Base-by-base conservation (phyloP, 2,113 vertebrate genomes). In the Prietella phreatophila region DNA sequence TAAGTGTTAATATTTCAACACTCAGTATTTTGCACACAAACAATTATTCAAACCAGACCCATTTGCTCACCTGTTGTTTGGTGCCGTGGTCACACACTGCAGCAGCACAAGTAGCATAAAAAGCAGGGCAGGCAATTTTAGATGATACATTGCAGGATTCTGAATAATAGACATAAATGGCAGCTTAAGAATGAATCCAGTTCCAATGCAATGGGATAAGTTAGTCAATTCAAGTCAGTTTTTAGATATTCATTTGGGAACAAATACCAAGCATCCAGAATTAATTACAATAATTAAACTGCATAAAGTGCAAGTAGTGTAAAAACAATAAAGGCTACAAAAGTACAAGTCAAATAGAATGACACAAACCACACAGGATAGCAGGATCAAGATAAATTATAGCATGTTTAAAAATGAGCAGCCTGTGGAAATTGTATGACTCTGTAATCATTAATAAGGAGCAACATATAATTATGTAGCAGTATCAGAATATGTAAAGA, bases 41-140 rank as follows among this genome's bases (percentile, higher is more conserved):
- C 20, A 80, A 30, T n/a, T n/a, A 80, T 33, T 20, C 55, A 36
- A 55, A 58, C 36, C 53, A 60, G 19, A 36, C 4, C 30, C 2
- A 85, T 78, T 75, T 63, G 92, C 94, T 95, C 82, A 98, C 98
- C 96, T 97, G 92, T 95, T 90, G 25, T 94, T 89, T 14, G 96
- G 96, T 5, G 95, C 95, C n/a, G 96, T 90, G 76, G 95, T 92
- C 90, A 95, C 91, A 63, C 91, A 94, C 89, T 90, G 95, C 89
- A 97, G 90, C 65, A 95, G 90, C 84, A 96, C 85, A 69, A 95
- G 94, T 82, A 97, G 90, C n/a, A 94, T 65, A 60, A 96, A 91
- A 84, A 97, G 90, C 88, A 95, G 88, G 84, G 93, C 91, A 0
- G 94, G 91, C 85, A 97, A 90, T 90, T 94, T 97, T 82, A 95